Base-by-base conservation (phyloP, 2,113 vertebrate species). In the Thamnaconus septentrionalis region DNA sequence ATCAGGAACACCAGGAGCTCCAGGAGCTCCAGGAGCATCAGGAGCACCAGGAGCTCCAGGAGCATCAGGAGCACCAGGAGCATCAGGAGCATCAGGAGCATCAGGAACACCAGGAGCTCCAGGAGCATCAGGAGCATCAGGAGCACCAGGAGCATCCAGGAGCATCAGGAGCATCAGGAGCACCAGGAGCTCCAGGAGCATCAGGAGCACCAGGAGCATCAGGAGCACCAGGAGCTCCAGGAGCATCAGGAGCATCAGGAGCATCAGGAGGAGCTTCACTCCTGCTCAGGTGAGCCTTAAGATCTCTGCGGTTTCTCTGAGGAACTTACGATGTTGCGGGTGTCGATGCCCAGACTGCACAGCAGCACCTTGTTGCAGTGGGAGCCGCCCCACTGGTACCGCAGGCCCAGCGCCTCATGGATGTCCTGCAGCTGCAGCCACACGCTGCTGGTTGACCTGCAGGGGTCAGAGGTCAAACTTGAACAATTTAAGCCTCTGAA, bases 351-450 rank as follows among this genome's bases (percentile, higher is more conserved):
- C 68, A 99, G 90, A 68, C 95, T 96, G 87, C 94, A 94, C 71
- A 99, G 90, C 49, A 99, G 95, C 10, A 93, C 93, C 84, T 97
- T 98, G 93, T 99, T 99, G 91, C 96, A 95, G 83, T 96, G 93
- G 43, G 97, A 99, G 64, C 97, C 97, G 1, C 97, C 96, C 97
- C 97, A 99, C 88, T 99, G 97, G 78, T 98, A 93, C 74, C 91
- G 86, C 77, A 99, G 91, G 18, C 97, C 97, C 0, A 95, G 79
- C 0, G 97, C 94, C 69, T 96, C 94, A 0, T 96, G 93, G 82
- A 98, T 91, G 84, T 98, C 96, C 91, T 94, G 95, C 56, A 99
- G 93, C 78, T 93, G 93, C 0, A 69, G 75, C 97, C 97, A 99
- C 43, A 98, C 90, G 0, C 91, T 76, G 74, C 87, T 61, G 1